Evolutionary conservation across 2,113 vertebrate genomes (phyloP), one percentile per base, ranked within the genome.

Genomic region (Amphilophus citrinellus): DNA sequence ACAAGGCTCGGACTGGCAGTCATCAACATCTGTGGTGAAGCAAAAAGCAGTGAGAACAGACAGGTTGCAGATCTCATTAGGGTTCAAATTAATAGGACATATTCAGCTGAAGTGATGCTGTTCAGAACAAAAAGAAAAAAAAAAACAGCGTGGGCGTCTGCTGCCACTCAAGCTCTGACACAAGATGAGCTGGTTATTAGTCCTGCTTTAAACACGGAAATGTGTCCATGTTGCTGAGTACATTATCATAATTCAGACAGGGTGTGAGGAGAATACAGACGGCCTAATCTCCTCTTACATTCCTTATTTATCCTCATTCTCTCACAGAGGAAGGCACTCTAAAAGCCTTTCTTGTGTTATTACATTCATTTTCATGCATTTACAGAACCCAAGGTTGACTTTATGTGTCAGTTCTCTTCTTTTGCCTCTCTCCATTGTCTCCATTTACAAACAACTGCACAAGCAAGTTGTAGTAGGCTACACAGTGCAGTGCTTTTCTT

Each of bases 1-100:
- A 87, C 98, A 99, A 1, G 96, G 96, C 88, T 95, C 96, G 1
- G 96, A 97, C 91, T 96, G 94, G 90, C 96, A 97, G 93, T 96
- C 95, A 4, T 97, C 96, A 30, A 96, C 93, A 57, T 97, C 96
- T 97, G 88, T 53, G 87, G 76, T 59, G 24, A 61, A 73, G 58
- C 14, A 35, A 62, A 61, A 44, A 61, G 35, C 24, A 27, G 83
- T 2, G 9, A 83, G 50, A 84, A 78, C 71, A 82, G 76, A 58
- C 6, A 4, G 82, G 56, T 44, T 75, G 84, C 10, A 58, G 35
- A 79, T 88, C 78, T 87, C 60, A 82, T 91, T 83, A 82, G 39
- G 39, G 24, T 73, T 89, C 35, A 79, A 57, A 83, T 82, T 79
- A 73, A 88, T 80, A 71, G 42, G 47, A 80, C 73, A 75, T 53